Conservation (phyloP, 2,888 invertebrate genomes). For the Hymenopus coronatus region DNA sequence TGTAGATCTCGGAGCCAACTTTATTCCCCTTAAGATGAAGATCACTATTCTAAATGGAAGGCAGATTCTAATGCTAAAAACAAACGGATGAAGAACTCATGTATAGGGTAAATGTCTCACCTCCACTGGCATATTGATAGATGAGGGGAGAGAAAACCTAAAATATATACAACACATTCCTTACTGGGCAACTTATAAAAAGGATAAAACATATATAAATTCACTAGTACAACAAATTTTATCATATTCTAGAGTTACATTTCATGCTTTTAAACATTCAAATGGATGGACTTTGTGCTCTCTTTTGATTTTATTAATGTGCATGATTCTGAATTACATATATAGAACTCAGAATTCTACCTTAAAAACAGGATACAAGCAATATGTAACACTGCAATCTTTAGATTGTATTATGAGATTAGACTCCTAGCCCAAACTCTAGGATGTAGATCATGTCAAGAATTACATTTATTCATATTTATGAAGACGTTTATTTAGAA, state of each 20-base stretch:
- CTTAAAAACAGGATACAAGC: not conserved
- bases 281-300: conserved; percentile 2
- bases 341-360: not conserved
- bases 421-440: too few relatives aligned
- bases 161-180: conserved; percentile 35
- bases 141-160: conserved; percentile 40
- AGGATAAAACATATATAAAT: conserved; percentile 28
- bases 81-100: conserved; percentile 39
- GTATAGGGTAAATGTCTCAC: conserved; percentile 44
- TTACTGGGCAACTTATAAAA: conserved; percentile 29
- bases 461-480: too few relatives aligned
- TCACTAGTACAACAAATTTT: conserved; percentile 14
- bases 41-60: conserved; percentile 37
- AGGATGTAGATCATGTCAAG: too few relatives aligned
- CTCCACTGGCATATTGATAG: conserved; percentile 43
- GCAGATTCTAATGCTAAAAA: conserved; percentile 37
- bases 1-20: not conserved
- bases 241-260: conserved; percentile 18
- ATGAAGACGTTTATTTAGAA: too few relatives aligned
- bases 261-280: conserved; percentile 7
- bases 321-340: not conserved
- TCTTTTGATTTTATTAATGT: not conserved
- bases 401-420: too few relatives aligned
- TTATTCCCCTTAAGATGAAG: conserved; percentile 27
- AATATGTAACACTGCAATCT: too few relatives aligned